Evolutionary conservation across 2,113 vertebrate species (phyloP), one percentile per base, ranked within the genome.

Genomic region (Pomatorhinus ruficollis): DNA sequence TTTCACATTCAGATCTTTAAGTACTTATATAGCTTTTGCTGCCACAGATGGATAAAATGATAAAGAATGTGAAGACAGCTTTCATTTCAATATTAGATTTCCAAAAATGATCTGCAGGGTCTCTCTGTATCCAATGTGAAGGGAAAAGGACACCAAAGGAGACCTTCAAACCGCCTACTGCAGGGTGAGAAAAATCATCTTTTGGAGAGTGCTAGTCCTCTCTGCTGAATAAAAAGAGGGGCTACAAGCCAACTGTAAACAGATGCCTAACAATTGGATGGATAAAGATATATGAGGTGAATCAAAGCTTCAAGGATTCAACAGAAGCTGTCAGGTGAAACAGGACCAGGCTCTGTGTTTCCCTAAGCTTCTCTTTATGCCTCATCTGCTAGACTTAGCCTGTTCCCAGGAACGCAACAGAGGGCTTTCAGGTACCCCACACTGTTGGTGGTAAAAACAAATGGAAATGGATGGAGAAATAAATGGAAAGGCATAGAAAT

Each of bases 1-100:
- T 83, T 93, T 71, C 83, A 86, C 49, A 86, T 87, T 90, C 78
- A 89, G 47, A 87, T 68, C 31, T 87, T 89, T 83, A 94, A 87
- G 56, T 44, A 93, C 72, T 89, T 40, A 40, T 0, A 40, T 2
- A 88, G 64, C 37, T 91, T 90, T 75, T 64, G 52, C 76, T 89
- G 50, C 82, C 37, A 87, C 22, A 69, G 79, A 90, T 81, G 12
- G 74, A 74, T 59, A 80, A 77, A 83, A 88, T 37, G 3, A 71
- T 53, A 47, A n/a, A 56, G 39, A 83, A 80, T 18, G 30, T 49
- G 40, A 93, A 37, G n/a, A 82, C 0, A 0, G 63, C 70, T 27
- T 94, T 89, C 59, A 71, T 59, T 94, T 70, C 66, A 88, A 1
- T 31, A 77, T 53, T 39, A 66, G 35, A 49, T 42, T 83, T 15